phyloP scores from a whole-genome alignment of 53 echinoderm and acorn worm species.

The Apostichopus leukothele region DNA sequence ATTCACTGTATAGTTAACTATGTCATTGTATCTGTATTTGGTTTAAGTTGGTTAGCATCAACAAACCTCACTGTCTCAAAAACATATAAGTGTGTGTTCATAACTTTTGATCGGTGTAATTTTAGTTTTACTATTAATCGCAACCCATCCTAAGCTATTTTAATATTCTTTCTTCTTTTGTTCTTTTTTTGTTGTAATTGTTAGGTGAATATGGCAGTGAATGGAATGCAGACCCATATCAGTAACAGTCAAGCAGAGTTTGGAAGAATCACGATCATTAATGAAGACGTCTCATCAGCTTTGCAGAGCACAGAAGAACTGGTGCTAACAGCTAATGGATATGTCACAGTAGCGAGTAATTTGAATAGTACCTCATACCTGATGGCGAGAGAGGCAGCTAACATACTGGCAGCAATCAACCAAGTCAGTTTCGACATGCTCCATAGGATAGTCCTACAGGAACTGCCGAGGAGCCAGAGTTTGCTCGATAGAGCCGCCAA shows the following conservation, averaged over 20 bases:
- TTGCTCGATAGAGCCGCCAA: background rate
- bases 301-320: background rate
- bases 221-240: background rate
- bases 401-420: conserved; percentile 7
- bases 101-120: no score
- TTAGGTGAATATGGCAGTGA: background rate
- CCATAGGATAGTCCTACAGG: background rate
- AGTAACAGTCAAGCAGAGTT: background rate
- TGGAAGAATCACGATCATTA: background rate
- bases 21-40: no score
- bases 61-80: no score
- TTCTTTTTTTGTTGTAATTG: background rate
- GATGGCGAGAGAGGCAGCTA: background rate
- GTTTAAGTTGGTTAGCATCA: no score
- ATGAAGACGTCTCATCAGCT: background rate
- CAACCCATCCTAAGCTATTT: no score
- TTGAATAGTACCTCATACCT: background rate
- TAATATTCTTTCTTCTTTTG: no score
- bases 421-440: conserved; percentile 1
- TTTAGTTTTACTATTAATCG: no score
- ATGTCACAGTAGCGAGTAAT: background rate
- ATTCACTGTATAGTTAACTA: no score
- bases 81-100: no score
- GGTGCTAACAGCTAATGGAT: background rate
- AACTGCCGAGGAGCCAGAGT: background rate